Percentiles rank a stretch among this genome's conserved stretches.
These are phyloP conservation scores for Drosophila kohkoa DNA, from an alignment of 1,140 invertebrate species.

Conservation along the genomic window DNA sequence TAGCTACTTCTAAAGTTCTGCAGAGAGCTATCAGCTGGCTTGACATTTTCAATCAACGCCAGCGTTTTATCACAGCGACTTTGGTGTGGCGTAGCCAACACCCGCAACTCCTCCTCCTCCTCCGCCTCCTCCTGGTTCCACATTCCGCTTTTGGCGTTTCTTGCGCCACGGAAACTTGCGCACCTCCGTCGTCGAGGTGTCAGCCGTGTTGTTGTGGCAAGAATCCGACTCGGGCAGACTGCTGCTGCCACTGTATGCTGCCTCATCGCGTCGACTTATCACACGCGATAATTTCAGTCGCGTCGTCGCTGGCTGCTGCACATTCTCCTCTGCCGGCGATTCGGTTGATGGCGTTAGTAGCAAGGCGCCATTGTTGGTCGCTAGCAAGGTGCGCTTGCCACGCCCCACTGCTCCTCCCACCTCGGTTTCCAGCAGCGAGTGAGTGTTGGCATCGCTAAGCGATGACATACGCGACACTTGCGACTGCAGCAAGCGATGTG, in stretches of 20 bases:
- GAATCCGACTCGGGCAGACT: slow-evolving; percentile 64
- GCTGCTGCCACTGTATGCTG: slow-evolving; percentile 54
- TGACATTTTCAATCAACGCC: slow-evolving; percentile 20
- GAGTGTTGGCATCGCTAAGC: slow-evolving; percentile 47
- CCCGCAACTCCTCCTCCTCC: slow-evolving; percentile 3
- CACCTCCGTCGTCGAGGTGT: slow-evolving; percentile 14
- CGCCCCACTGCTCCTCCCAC: slow-evolving; percentile 45
- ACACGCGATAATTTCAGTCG: slow-evolving; percentile 74
- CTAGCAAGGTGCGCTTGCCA: slow-evolving; percentile 60
- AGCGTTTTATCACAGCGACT: slow-evolving; percentile 64
- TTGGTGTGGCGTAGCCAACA: slow-evolving; percentile 60
- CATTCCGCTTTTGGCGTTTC: slow-evolving; percentile 57
- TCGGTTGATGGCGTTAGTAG: slow-evolving; percentile 42
- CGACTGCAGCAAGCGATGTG: slow-evolving; percentile 64
- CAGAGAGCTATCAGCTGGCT: neutral
- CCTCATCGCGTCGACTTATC: slow-evolving; percentile 74
- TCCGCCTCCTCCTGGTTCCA: neutral
- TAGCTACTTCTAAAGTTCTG: slow-evolving; percentile 3
- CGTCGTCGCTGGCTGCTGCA: slow-evolving; percentile 38
- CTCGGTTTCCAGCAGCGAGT: slow-evolving; percentile 59
- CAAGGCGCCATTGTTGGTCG: slow-evolving; percentile 69
- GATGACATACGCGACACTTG: slow-evolving; percentile 65
- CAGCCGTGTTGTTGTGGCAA: neutral
- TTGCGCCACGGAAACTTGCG: slow-evolving; percentile 70
- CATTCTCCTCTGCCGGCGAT: slow-evolving; percentile 20